These are phyloP conservation scores for Ostrea edulis DNA, from an alignment of 1,140 invertebrate genomes.

Conservation along the genomic window DNA sequence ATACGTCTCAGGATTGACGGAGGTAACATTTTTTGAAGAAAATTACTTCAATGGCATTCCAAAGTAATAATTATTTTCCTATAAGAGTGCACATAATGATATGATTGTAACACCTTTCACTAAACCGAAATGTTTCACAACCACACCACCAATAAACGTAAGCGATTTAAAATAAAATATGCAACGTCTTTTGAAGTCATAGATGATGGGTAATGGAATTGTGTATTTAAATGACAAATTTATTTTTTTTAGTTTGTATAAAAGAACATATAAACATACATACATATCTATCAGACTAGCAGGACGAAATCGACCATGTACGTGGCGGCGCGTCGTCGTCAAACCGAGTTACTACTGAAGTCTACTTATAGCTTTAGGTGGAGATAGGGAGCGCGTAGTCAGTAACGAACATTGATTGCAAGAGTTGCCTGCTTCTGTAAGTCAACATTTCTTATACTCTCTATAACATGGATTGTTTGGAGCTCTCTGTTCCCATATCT, in stretches of 20 bases:
- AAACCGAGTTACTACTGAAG: not conserved
- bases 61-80: not conserved
- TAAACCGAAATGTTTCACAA: not conserved
- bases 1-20: not conserved
- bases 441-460: not conserved
- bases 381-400: not conserved
- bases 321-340: not conserved
- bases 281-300: not conserved
- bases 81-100: not conserved
- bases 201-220: not conserved
- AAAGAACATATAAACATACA: not conserved
- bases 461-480: constrained; percentile 10
- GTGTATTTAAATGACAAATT: constrained; percentile 9
- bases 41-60: constrained; percentile 4
- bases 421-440: not conserved
- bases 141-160: not conserved
- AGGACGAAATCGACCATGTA: not conserved
- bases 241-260: not conserved
- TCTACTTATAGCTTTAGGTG: not conserved
- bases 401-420: constrained; percentile 17
- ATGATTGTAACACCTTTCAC: not conserved
- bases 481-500: not conserved
- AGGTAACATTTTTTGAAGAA: not conserved
- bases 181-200: not conserved
- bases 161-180: not conserved